Evolutionary conservation across 2,888 invertebrate species (phyloP).

Genomic region (Danaus chrysippus): DNA sequence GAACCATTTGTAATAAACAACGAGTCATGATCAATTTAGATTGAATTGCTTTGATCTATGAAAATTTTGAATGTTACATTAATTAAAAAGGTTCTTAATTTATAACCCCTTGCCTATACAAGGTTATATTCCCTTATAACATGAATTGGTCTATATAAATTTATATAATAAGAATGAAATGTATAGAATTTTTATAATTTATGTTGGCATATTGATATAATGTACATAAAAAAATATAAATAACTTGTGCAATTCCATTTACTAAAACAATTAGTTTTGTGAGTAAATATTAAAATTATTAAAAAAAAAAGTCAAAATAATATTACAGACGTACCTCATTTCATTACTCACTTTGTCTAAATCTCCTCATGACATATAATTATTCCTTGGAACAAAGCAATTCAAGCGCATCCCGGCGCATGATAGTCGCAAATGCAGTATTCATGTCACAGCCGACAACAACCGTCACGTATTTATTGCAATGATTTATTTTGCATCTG

Average conservation of each 20-base stretch:
- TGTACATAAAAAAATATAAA: not conserved
- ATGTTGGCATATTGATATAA: no score
- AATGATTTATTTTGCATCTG: conserved; percentile 7
- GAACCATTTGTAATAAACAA: conserved; percentile 23
- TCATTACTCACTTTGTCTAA: not conserved
- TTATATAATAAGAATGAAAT: no score
- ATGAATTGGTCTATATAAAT: no score
- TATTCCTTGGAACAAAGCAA: conserved; percentile 3
- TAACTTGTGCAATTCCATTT: not conserved
- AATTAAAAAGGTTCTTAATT: not conserved
- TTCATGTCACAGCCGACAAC: conserved; percentile 18
- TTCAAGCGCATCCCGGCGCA: conserved; percentile 9
- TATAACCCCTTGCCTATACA: not conserved
- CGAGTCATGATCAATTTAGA: conserved; percentile 9
- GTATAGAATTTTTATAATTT: no score
- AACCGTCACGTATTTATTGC: conserved; percentile 13
- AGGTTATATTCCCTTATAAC: no score
- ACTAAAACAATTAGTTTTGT: no score
- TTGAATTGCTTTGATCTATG: conserved; percentile 9
- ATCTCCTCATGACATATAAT: not conserved
- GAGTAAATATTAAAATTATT: no score
- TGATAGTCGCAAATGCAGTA: conserved; percentile 20
- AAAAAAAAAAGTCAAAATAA: no score
- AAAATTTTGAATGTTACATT: not conserved
- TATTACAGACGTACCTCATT: not conserved